phyloP scores from a whole-genome alignment of 1,140 invertebrate species.

The Camponotus vicinus region DNA sequence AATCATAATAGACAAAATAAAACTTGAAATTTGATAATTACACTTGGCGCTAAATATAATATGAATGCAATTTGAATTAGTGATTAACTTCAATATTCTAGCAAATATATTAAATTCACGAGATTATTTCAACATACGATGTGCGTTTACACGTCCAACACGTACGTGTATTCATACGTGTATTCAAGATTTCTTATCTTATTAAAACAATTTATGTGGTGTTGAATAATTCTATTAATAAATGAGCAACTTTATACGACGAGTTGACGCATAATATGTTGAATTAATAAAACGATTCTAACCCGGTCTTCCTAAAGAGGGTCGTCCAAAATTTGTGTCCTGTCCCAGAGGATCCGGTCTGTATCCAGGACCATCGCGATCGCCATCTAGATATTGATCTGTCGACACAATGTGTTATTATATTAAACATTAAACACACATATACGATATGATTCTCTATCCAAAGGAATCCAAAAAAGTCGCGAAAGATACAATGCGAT shows the following conservation, averaged over 20 bases:
- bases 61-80: neutral
- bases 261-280: conserved; percentile 1
- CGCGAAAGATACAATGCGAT: neutral
- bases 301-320: conserved; percentile 85
- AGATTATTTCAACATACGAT: neutral
- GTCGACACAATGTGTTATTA: conserved; percentile 23
- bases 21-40: neutral
- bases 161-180: neutral
- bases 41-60: neutral
- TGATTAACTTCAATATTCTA: neutral
- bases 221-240: conserved; percentile 21
- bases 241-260: conserved; percentile 23
- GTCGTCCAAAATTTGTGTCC: conserved; percentile 86
- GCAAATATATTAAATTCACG: neutral
- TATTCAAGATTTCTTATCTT: neutral
- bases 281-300: conserved; percentile 62
- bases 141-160: neutral
- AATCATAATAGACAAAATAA: neutral
- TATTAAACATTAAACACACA: conserved; percentile 19
- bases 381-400: conserved; percentile 84
- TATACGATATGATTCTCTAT: no score
- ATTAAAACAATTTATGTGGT: neutral
- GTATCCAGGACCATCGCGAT: conserved; percentile 79
- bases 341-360: conserved; percentile 87
- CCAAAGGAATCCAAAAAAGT: neutral